Base-by-base conservation (phyloP, 1,140 invertebrate species). In the Achroia grisella region DNA sequence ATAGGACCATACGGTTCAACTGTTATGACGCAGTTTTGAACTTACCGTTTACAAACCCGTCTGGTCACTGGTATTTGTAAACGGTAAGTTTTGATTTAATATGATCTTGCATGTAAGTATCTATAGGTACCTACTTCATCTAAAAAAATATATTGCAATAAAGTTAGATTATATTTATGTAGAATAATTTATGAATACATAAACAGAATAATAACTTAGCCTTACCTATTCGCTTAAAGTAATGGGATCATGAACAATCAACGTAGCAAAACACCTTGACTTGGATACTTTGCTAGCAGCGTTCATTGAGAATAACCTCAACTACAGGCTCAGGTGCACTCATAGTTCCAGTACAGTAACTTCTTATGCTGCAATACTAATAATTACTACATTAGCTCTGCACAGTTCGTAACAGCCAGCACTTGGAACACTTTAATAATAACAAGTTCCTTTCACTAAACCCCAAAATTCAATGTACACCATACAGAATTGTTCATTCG, bases 371-470 rank as follows among this genome's bases (percentile, higher is more conserved):
- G 13, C 35, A 37, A 13, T 37, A 17, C 10, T 37, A 13, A 15
- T n/a, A n/a, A n/a, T n/a, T 14, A 35, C n/a, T 14, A 35, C 33
- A 14, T 14, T 14, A 10, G 1, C 33, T 14, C 33, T 15, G 14
- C 61, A 69, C 66, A 63, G 50, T 62, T 56, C 59, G 47, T 52
- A 56, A 62, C 48, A 36, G 65, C 52, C 39, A 54, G 48, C 58
- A 64, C 56, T 55, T 46, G 2, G 47, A 56, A 61, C 44, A 53
- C 58, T 52, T 52, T 62, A 47, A 68, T 62, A 60, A 34, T 47
- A 45, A 33, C 17, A 46, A 59, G 50, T 58, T 74, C 69, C 78
- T 82, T 82, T 82, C 78, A 82, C 78, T 71, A 62, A 65, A 67
- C 59, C 64, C 62, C 56, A 48, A 58, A 60, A 58, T 54, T 37